Percentiles rank a stretch among this genome's conserved stretches.
phyloP scores from a whole-genome alignment of 2,113 vertebrate genomes.

The Taxidea taxus region DNA sequence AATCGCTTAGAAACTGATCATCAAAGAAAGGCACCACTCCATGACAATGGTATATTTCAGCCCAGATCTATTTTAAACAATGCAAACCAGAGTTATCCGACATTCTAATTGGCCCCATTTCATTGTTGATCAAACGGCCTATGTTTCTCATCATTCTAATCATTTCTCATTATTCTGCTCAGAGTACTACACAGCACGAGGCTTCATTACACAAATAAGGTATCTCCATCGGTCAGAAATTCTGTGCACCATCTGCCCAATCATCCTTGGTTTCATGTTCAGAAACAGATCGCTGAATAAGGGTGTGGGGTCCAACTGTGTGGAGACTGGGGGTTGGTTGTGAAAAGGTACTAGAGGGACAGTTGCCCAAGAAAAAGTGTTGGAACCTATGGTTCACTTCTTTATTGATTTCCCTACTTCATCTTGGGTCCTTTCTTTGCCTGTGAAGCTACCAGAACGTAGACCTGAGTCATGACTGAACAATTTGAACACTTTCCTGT shows the following conservation, averaged over 20 bases:
- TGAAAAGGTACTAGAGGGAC: not conserved
- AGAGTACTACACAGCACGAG: not conserved
- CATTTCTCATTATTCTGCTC: constrained; percentile 19
- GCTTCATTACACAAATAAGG: not conserved
- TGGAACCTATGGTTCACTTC: constrained; percentile 3
- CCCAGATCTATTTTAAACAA: not conserved
- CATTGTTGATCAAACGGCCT: not conserved
- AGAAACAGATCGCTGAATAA: constrained; percentile 13
- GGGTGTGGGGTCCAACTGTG: not conserved
- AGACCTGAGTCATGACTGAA: not conserved
- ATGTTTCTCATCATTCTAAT: constrained; percentile 32
- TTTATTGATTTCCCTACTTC: constrained; percentile 4
- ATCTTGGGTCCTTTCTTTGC: not conserved
- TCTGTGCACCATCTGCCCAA: not conserved
- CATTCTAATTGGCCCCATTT: not conserved
- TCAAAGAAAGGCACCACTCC: constrained; percentile 11
- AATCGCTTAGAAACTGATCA: not conserved
- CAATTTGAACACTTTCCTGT: not conserved
- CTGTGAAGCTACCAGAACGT: constrained; percentile 5
- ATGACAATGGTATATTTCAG: constrained; percentile 46
- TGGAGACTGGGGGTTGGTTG: not conserved
- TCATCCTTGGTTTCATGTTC: constrained; percentile 24
- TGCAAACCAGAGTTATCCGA: constrained; percentile 14
- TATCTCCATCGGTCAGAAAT: not conserved
- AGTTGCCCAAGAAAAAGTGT: not conserved